Percentiles rank a stretch among this genome's conserved stretches.
These are phyloP conservation scores for Leptodactylus fallax DNA, from an alignment of 2,797 vertebrate species.

Conservation along the genomic window DNA sequence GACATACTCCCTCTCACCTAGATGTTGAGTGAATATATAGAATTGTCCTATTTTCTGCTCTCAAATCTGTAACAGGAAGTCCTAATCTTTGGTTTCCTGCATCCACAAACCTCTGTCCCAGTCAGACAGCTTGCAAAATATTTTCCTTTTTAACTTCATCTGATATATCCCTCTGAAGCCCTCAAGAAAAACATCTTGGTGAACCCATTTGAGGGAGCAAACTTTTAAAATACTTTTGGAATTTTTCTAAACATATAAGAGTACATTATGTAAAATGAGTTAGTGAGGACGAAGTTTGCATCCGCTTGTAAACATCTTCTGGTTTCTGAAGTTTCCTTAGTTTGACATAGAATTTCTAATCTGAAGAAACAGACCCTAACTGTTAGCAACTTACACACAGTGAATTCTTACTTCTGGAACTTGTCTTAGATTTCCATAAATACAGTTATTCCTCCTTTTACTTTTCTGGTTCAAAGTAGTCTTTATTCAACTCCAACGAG, in stretches of 20 bases:
- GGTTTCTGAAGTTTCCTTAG: conserved; percentile 42
- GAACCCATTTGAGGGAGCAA: conserved; percentile 18
- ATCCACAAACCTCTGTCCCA: conserved; percentile 30
- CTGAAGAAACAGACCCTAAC: conserved; percentile 49
- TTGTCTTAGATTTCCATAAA: conserved; percentile 28
- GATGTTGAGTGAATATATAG: conserved; percentile 32
- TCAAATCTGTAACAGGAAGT: conserved; percentile 54
- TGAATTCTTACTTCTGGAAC: not conserved
- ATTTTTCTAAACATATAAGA: conserved; percentile 33
- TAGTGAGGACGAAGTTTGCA: conserved; percentile 24
- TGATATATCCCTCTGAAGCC: conserved; percentile 56
- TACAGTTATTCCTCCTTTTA: conserved; percentile 5
- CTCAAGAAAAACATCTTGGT: conserved; percentile 44
- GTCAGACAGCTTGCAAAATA: conserved; percentile 57
- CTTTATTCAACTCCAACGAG: conserved; percentile 19
- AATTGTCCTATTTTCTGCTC: conserved; percentile 50
- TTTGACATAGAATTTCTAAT: conserved; percentile 40
- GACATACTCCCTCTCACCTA: not conserved
- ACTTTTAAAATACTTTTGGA: conserved; percentile 25
- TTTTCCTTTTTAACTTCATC: conserved; percentile 53
- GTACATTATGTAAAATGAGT: conserved; percentile 52
- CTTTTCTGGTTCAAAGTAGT: conserved; percentile 32
- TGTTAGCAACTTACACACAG: conserved; percentile 43
- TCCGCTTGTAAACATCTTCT: conserved; percentile 52
- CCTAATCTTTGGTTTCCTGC: conserved; percentile 59